phyloP scores from a whole-genome alignment of 1,140 invertebrate species.

The Drosophila seguyi region DNA sequence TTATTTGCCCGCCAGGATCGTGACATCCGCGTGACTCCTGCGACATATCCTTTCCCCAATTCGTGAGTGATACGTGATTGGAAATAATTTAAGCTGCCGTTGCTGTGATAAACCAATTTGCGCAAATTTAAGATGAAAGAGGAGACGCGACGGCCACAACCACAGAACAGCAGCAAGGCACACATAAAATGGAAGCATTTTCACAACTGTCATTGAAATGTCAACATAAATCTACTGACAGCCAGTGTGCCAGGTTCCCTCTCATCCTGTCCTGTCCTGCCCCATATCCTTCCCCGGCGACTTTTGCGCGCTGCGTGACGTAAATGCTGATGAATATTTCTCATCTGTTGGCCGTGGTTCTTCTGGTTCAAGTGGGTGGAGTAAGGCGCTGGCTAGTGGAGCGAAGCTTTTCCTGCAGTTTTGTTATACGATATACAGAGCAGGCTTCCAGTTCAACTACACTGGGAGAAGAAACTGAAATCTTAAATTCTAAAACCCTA shows the following conservation, averaged over 20 bases:
- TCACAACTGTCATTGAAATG: slow-evolving; percentile 83
- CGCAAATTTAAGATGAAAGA: slow-evolving; percentile 60
- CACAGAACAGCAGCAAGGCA: slow-evolving; percentile 12
- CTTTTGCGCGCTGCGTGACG: slow-evolving; percentile 78
- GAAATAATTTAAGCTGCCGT: slow-evolving; percentile 50
- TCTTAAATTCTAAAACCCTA: not conserved
- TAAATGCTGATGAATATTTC: slow-evolving; percentile 82
- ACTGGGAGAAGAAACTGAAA: not conserved
- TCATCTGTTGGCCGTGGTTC: slow-evolving; percentile 63
- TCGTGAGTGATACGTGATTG: slow-evolving; percentile 52
- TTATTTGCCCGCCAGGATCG: slow-evolving; percentile 35
- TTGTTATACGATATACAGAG: slow-evolving; percentile 59
- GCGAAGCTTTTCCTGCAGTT: slow-evolving; percentile 53
- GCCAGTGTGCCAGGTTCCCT: slow-evolving; percentile 40
- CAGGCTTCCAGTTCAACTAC: slow-evolving; percentile 13
- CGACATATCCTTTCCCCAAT: slow-evolving; percentile 31
- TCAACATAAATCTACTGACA: slow-evolving; percentile 80
- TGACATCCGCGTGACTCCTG: slow-evolving; percentile 35
- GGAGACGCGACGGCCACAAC: not conserved
- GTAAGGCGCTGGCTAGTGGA: slow-evolving; percentile 13
- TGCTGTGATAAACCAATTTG: slow-evolving; percentile 69
- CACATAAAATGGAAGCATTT: slow-evolving; percentile 71
- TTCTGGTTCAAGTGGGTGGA: slow-evolving; percentile 13
- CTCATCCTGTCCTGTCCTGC: slow-evolving; percentile 11
- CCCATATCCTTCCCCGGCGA: slow-evolving; percentile 29